Base-by-base conservation (phyloP, 1,140 invertebrate species). In the Eufriesea mexicana region DNA sequence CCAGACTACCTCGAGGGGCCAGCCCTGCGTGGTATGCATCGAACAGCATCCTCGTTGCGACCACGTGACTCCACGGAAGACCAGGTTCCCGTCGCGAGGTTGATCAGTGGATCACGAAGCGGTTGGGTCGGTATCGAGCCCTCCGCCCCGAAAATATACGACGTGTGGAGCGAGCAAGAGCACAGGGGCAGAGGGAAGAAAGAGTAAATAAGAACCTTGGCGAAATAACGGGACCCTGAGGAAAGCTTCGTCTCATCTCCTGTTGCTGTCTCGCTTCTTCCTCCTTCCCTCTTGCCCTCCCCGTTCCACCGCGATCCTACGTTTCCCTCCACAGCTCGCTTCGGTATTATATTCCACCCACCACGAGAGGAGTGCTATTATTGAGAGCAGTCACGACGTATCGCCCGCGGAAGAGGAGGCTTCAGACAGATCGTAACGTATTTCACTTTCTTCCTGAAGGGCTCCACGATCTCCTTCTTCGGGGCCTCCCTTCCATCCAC, bases 371-470 rank as follows among this genome's bases (percentile, higher is more conserved):
- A 92, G 92, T 92, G 90, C 90, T 90, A 93, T 93, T 92, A 92
- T 92, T 91, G 90, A 92, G 90, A 91, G 89, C 91, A 91, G 91
- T 91, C 90, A 92, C 91, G 91, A 92, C 91, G 91, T 91, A 91
- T 91, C 90, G 91, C 90, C 91, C 84, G 75, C 83, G 91, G 90
- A 92, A 89, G 91, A 90, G 88, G 35, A 85, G 85, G 82, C 88
- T 86, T 84, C 84, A 90, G 90, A 89, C 88, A 87, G 87, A 91
- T 91, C 91, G 90, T 90, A 92, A 91, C 89, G 91, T 92, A 91
- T 91, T 92, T 93, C 92, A 93, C 92, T 93, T 93, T 92, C 91
- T 90, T 92, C 92, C 90, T 90, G 86, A 86, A 91, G 45, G 90
- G 91, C 73, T 88, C 84, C 86, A 85, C 83, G 83, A 85, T 89